These are phyloP conservation scores for Trigoniulus corallinus DNA, from an alignment of 1,140 invertebrate genomes.

Conservation along the genomic window DNA sequence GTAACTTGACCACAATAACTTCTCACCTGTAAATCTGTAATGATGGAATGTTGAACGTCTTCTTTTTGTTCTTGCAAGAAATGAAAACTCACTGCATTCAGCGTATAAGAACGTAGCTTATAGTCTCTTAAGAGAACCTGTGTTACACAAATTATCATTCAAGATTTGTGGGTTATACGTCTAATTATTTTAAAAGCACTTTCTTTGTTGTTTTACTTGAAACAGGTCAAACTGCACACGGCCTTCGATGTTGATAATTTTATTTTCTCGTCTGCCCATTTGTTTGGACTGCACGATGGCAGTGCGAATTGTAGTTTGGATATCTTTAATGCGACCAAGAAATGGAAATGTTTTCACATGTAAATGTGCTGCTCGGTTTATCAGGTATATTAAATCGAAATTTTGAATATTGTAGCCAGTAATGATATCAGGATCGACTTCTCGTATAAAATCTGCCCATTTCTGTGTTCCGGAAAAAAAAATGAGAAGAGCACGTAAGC, in stretches of 20 bases:
- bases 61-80: slow-evolving; percentile 99
- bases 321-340: slow-evolving; percentile 60
- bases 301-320: slow-evolving; percentile 69
- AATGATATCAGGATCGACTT: slow-evolving; percentile 92
- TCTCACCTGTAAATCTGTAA: slow-evolving; percentile 90
- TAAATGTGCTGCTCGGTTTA: slow-evolving; percentile 51
- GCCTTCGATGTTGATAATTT: slow-evolving; percentile 92
- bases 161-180: background rate
- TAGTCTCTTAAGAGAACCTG: slow-evolving; percentile 82
- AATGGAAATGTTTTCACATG: slow-evolving; percentile 30
- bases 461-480: no score
- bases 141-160: slow-evolving; percentile 11
- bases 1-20: slow-evolving; percentile 17
- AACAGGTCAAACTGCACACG: slow-evolving; percentile 87
- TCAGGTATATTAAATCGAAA: slow-evolving; percentile 93
- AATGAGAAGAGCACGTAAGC: slow-evolving; percentile 8
- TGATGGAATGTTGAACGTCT: slow-evolving; percentile 98
- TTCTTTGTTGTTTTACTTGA: no score
- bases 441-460: slow-evolving; percentile 92
- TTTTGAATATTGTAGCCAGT: slow-evolving; percentile 99
- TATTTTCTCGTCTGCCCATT: slow-evolving; percentile 92
- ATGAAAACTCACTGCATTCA: slow-evolving; percentile 98
- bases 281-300: slow-evolving; percentile 87
- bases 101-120: slow-evolving; percentile 90
- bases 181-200: slow-evolving; percentile 7